Conservation (phyloP, 2,113 vertebrate genomes). For the Regulus satrapa region DNA sequence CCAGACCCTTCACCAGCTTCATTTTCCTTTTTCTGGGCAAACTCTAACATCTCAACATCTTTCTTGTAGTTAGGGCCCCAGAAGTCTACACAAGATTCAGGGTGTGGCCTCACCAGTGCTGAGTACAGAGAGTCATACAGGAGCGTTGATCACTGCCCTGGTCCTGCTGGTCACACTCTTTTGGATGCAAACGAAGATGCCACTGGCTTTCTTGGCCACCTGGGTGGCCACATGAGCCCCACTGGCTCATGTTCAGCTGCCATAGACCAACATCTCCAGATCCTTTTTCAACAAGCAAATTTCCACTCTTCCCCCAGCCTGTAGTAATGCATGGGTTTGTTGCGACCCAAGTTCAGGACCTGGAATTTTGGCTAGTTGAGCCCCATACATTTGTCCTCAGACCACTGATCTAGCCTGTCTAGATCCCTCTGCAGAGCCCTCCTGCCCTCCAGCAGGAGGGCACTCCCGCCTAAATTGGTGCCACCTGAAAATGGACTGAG, state of each 20-base stretch:
- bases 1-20: background rate
- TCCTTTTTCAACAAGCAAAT: background rate
- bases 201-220: background rate
- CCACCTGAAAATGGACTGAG: background rate
- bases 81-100: background rate
- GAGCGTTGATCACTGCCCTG: background rate
- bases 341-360: background rate
- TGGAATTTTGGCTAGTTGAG: background rate
- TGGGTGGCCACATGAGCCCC: too few relatives aligned
- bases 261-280: background rate
- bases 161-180: background rate
- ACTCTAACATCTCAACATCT: rapidly evolving
- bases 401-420: background rate
- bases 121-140: background rate
- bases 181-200: background rate
- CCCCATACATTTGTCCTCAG: background rate
- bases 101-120: background rate
- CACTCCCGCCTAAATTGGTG: background rate
- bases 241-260: background rate
- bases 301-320: background rate
- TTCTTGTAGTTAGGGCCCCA: background rate
- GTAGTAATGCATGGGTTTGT: background rate
- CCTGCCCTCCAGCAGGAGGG: background rate
- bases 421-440: background rate
- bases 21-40: background rate